Evolutionary conservation across 37 sponge, comb jelly and placozoan species (phyloP), one percentile per base, ranked within the genome.

Genomic region (Spongia lamella): DNA sequence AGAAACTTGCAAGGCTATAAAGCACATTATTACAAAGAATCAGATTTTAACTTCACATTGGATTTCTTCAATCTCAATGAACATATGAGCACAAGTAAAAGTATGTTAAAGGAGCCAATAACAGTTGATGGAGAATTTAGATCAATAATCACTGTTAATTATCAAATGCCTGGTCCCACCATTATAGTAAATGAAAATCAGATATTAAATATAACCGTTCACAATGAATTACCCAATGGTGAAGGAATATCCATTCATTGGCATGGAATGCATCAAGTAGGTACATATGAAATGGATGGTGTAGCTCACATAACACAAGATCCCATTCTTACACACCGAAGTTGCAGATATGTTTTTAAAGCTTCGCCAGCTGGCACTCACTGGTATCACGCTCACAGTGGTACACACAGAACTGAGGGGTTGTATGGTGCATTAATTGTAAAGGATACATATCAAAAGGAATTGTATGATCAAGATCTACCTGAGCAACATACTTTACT

Each of bases 371-470:
- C 84, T 31, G 93, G 93, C 0, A 92, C 93, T 20, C 80, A 80
- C 64, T 92, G 93, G 93, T 92, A 92, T 64, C 93, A 92, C 43
- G 79, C 93, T 1, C 93, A 92, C 74, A 68, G 64, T 27, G 93
- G 88, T 3, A 78, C 84, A 34, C 88, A 87, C 68, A 24, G 88
- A 37, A 84, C 93, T 20, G 88, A 87, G 25, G 93, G 93, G 30
- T 80, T 84, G 33, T 87, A 72, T 58, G 93, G 93, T 27, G 81
- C 93, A 9, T 63, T 92, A 16, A 72, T 92, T 35, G 78, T 92
- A 19, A 63, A 38, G 68, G 89, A 89, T 29, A 76, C 13, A 13
- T n/a, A 35, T 25, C 30, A 2, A 38, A 14, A 58, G 0, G 69
- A 65, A 2, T 47, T 51, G 14, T 0, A 39, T 36, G 35, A 30